A percentile compares a stretch with the other conserved stretches of the same genome.
Evolutionary conservation across 2,113 vertebrate genomes (phyloP).

Genomic region (Scophthalmus maximus): DNA sequence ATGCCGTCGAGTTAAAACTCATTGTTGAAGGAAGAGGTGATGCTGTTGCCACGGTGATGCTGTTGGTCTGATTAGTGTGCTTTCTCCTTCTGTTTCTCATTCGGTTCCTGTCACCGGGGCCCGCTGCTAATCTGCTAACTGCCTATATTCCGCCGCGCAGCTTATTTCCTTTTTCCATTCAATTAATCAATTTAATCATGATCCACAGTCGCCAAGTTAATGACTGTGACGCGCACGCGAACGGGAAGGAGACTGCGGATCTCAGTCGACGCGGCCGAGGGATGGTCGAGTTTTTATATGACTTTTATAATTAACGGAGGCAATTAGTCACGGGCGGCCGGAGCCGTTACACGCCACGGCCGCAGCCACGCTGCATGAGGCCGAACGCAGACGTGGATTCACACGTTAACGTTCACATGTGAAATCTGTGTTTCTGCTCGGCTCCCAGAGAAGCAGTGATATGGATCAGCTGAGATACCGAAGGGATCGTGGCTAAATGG

Average conservation of each 20-base stretch:
- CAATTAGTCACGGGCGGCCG: not conserved
- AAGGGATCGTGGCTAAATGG: too few relatives aligned
- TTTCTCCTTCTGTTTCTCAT: not conserved
- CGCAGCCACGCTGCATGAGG: too few relatives aligned
- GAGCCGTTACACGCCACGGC: not conserved
- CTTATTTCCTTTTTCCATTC: not conserved
- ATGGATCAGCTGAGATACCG: too few relatives aligned
- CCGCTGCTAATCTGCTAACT: not conserved
- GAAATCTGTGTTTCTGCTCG: too few relatives aligned
- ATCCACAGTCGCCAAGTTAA: not conserved
- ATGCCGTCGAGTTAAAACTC: not conserved
- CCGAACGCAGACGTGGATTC: too few relatives aligned
- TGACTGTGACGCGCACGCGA: too few relatives aligned
- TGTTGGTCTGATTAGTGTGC: not conserved
- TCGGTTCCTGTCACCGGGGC: not conserved
- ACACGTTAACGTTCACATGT: too few relatives aligned
- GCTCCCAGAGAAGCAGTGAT: too few relatives aligned
- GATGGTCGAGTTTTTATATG: too few relatives aligned
- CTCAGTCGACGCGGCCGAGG: not conserved
- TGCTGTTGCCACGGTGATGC: not conserved
- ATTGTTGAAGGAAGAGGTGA: not conserved
- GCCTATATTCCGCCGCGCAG: not conserved
- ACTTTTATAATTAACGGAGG: not conserved
- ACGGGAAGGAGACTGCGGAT: too few relatives aligned
- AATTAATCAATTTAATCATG: not conserved